Evolutionary conservation across 2,797 vertebrate species (phyloP).

Genomic region (Alca torda): DNA sequence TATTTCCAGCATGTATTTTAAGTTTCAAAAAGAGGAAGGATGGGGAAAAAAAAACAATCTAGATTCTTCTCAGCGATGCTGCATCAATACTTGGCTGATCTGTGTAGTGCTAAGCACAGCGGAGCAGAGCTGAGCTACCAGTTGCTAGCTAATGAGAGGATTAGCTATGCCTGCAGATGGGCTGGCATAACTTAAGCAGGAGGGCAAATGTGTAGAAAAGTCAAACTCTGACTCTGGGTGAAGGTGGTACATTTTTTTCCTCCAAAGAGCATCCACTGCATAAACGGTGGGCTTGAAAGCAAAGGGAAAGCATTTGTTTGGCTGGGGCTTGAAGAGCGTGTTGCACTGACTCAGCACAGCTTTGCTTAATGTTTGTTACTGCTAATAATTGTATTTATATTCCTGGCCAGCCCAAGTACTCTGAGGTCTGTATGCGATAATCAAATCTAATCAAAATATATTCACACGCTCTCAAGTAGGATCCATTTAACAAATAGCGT

Average conservation of each 20-base stretch:
- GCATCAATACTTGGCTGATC: slow-evolving; percentile 65
- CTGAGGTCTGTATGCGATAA: neutral
- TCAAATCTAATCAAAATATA: slow-evolving; percentile 2
- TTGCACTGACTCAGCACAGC: neutral
- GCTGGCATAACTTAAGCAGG: slow-evolving; percentile 34
- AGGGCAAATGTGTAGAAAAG: slow-evolving; percentile 25
- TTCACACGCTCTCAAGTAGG: neutral
- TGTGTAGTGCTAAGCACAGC: slow-evolving; percentile 45
- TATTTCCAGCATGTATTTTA: slow-evolving; percentile 69
- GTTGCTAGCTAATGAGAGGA: slow-evolving; percentile 49
- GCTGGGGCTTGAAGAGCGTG: neutral
- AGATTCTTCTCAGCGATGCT: slow-evolving; percentile 60
- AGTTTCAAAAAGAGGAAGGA: slow-evolving; percentile 58
- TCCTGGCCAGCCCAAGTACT: neutral
- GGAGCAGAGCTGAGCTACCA: slow-evolving; percentile 43
- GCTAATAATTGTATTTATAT: slow-evolving; percentile 15
- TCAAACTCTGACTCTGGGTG: neutral
- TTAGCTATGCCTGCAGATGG: slow-evolving; percentile 56
- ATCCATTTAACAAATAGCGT: neutral
- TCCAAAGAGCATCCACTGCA: neutral
- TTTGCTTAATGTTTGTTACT: neutral
- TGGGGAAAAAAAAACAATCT: slow-evolving; percentile 9
- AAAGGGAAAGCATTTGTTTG: neutral
- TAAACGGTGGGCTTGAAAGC: neutral
- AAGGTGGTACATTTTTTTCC: neutral